A percentile compares a stretch with the other conserved stretches of the same genome.
These are phyloP conservation scores for Tichodroma muraria DNA, from an alignment of 2,113 vertebrate species.

Conservation along the genomic window DNA sequence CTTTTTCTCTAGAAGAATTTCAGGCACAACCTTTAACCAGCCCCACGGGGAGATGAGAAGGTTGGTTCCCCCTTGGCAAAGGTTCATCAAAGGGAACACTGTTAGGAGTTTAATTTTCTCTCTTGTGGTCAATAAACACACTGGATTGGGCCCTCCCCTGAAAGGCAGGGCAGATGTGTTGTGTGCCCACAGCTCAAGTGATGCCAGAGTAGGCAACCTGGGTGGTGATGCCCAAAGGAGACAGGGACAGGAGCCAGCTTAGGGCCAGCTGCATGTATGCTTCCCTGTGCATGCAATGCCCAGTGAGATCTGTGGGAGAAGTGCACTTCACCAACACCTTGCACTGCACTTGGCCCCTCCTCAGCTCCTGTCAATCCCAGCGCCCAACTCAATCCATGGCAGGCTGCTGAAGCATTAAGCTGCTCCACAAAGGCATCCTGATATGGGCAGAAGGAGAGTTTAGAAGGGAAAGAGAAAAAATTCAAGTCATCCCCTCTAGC, in stretches of 20 bases:
- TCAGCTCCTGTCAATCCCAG: neutral
- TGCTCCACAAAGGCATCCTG: neutral
- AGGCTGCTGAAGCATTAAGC: neutral
- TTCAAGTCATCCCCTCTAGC: neutral
- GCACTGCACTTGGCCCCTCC: fast-evolving
- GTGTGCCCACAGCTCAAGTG: fast-evolving
- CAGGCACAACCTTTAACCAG: neutral
- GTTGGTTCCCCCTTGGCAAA: neutral
- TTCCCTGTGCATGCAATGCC: neutral
- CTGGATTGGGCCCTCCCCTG: neutral
- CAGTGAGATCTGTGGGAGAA: neutral
- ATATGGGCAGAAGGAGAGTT: neutral
- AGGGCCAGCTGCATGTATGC: neutral
- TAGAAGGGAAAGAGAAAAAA: neutral
- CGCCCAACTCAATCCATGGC: neutral
- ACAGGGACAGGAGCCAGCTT: neutral
- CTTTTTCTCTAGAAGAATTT: neutral
- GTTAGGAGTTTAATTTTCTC: neutral
- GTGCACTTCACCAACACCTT: neutral
- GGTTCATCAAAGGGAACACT: neutral
- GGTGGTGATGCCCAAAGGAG: neutral
- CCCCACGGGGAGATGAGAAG: neutral
- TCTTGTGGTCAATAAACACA: neutral
- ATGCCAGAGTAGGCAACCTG: neutral
- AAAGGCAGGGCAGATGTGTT: neutral